These are phyloP conservation scores for Ascaphus truei DNA, from an alignment of 2,113 vertebrate genomes.

Conservation along the genomic window DNA sequence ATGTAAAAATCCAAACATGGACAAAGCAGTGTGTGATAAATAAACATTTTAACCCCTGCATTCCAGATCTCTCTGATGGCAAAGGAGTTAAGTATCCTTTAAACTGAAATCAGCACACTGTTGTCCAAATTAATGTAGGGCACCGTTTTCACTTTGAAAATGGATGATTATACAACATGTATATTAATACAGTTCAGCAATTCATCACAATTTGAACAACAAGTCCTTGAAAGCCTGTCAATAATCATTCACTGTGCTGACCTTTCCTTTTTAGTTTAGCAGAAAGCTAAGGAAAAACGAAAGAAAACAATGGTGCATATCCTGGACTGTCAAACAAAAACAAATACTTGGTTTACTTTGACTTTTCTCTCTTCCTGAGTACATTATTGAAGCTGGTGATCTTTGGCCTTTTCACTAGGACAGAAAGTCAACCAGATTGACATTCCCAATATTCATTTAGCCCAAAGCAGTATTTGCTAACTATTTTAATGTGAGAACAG, in stretches of 20 bases:
- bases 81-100: too few relatives aligned
- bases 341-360: slow-evolving; percentile 52
- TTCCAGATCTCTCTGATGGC: too few relatives aligned
- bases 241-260: slow-evolving; percentile 19
- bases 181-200: background rate
- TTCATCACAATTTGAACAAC: slow-evolving; percentile 8
- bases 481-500: slow-evolving; percentile 53
- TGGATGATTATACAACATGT: background rate
- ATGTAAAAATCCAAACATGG: too few relatives aligned
- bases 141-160: too few relatives aligned
- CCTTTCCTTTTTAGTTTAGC: slow-evolving; percentile 20
- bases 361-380: slow-evolving; percentile 54
- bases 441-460: slow-evolving; percentile 46
- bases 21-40: too few relatives aligned
- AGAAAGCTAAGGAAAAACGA: slow-evolving; percentile 28
- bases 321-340: slow-evolving; percentile 44
- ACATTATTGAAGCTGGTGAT: slow-evolving; percentile 57
- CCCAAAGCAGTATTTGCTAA: slow-evolving; percentile 38
- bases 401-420: slow-evolving; percentile 52
- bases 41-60: too few relatives aligned
- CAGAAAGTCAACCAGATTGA: slow-evolving; percentile 37
- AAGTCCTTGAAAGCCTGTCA: slow-evolving; percentile 20
- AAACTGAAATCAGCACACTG: too few relatives aligned
- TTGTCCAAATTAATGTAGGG: too few relatives aligned
- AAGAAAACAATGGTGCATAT: slow-evolving; percentile 29